Conservation (phyloP, 2,113 vertebrate species). For the Ia io region DNA sequence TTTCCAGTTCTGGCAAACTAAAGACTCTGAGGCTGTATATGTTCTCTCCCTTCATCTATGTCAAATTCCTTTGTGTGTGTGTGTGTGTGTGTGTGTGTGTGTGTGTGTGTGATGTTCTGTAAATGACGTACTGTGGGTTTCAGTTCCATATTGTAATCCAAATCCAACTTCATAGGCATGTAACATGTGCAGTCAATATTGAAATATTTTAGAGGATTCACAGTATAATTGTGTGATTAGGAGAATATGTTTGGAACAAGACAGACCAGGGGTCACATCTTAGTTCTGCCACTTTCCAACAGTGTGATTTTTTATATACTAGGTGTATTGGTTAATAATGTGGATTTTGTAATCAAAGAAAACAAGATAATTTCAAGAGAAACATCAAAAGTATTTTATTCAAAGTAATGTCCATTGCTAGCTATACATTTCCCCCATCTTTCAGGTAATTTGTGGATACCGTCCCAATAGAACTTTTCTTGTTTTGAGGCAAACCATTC, state of each 20-base stretch:
- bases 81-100: no score
- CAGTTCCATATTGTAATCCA: neutral
- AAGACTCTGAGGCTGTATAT: neutral
- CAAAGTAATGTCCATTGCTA: no score
- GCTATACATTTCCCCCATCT: no score
- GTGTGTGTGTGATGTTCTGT: neutral
- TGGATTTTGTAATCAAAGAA: no score
- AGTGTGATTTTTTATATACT: neutral
- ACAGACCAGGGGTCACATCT: neutral
- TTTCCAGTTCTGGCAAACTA: neutral
- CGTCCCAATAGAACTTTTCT: no score
- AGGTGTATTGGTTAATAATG: no score
- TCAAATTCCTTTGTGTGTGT: neutral
- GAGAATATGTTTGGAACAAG: neutral
- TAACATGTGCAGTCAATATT: neutral
- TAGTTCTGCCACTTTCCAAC: neutral
- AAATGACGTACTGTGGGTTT: neutral
- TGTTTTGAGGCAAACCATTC: no score
- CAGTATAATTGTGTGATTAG: neutral
- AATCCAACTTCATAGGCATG: neutral
- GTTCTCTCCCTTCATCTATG: neutral
- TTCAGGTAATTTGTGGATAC: no score
- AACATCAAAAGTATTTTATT: no score
- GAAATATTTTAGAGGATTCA: neutral
- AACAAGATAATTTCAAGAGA: no score